Evolutionary conservation across 2,888 invertebrate genomes (phyloP).

Genomic region (Rosalia funebris): DNA sequence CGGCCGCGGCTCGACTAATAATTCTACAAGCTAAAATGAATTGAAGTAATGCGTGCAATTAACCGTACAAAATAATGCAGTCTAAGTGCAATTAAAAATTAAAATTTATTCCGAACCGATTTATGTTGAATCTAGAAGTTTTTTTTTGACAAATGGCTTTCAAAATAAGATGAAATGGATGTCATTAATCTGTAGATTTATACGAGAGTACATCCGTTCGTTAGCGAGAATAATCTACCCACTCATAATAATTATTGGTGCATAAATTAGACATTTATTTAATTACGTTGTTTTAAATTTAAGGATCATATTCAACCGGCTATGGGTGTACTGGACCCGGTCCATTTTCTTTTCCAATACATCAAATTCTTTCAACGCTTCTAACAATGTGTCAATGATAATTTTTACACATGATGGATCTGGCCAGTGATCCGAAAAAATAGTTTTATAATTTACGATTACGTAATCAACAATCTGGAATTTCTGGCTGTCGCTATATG

Average conservation of each 20-base stretch:
- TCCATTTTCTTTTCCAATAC: conserved; percentile 31
- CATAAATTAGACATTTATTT: conserved; percentile 50
- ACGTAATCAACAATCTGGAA: conserved; percentile 18
- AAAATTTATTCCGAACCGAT: conserved; percentile 40
- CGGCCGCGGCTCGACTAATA: not conserved
- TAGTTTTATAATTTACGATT: conserved; percentile 37
- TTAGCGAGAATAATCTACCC: conserved; percentile 42
- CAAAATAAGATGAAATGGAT: conserved; percentile 44
- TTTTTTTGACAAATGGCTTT: conserved; percentile 47
- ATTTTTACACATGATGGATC: conserved; percentile 32
- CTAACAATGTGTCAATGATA: conserved; percentile 34
- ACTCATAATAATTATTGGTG: conserved; percentile 48
- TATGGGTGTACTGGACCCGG: conserved; percentile 3
- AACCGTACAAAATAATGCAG: conserved; percentile 8
- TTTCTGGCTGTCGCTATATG: not conserved
- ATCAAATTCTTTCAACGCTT: conserved; percentile 43
- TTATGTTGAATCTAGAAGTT: conserved; percentile 33
- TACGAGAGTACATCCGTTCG: conserved; percentile 42
- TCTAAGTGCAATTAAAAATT: conserved; percentile 17
- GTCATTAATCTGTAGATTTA: conserved; percentile 45
- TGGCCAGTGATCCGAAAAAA: conserved; percentile 29
- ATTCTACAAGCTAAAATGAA: not conserved
- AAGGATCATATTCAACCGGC: conserved; percentile 18
- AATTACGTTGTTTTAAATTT: conserved; percentile 31
- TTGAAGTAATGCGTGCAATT: conserved; percentile 1